A percentile compares a stretch with the other conserved stretches of the same genome.
These are phyloP conservation scores for Zoanthus gigantus DNA, from an alignment of 92 coral and sea anemone genomes.

Conservation along the genomic window DNA sequence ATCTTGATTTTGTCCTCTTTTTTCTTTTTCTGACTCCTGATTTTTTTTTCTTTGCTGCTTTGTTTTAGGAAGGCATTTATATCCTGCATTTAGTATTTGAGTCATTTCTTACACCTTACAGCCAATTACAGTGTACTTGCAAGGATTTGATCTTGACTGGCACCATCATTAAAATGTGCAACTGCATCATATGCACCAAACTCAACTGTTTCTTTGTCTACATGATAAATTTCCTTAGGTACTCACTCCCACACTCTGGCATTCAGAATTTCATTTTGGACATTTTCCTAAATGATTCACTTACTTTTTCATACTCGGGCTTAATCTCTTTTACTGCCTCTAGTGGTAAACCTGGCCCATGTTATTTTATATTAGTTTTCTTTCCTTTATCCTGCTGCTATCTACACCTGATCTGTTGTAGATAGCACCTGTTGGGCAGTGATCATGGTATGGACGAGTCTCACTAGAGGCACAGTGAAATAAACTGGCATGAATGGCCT, in stretches of 20 bases:
- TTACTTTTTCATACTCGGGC: too few species aligned
- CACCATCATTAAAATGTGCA: not conserved
- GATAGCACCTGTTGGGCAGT: constrained; percentile 60
- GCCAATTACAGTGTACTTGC: not conserved
- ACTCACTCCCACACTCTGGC: too few species aligned
- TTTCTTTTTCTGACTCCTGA: not conserved
- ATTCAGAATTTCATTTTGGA: too few species aligned
- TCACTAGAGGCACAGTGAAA: constrained; percentile 74
- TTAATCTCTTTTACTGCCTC: too few species aligned
- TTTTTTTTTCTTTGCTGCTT: constrained; percentile 15
- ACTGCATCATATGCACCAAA: too few species aligned
- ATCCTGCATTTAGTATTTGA: not conserved
- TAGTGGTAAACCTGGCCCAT: too few species aligned
- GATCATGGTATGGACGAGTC: constrained; percentile 53
- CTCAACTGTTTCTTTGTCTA: too few species aligned
- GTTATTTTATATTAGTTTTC: too few species aligned
- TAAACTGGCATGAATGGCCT: constrained; percentile 64
- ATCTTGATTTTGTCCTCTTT: constrained; percentile 9
- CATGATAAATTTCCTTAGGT: too few species aligned
- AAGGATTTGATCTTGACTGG: not conserved
- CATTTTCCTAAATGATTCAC: too few species aligned
- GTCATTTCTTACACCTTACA: not conserved
- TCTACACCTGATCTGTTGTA: not conserved
- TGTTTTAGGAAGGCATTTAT: not conserved
- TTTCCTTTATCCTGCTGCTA: not conserved